Evolutionary conservation across 2,113 vertebrate genomes (phyloP).

Genomic region (Tylochromis polylepis): DNA sequence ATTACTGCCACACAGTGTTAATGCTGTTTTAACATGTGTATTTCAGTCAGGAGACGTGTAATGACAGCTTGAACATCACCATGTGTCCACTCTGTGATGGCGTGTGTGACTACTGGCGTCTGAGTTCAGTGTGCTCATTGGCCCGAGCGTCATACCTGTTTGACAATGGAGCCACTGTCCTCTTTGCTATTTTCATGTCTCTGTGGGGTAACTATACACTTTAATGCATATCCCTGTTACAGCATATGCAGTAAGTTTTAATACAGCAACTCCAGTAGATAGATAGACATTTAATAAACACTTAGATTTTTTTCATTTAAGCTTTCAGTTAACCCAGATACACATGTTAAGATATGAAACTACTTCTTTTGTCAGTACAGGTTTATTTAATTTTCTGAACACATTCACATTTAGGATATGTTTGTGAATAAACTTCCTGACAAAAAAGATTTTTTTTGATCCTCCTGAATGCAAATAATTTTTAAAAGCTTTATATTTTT

Average conservation of each 20-base stretch:
- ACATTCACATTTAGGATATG: neutral
- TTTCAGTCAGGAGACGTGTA: conserved; percentile 89
- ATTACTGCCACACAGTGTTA: neutral
- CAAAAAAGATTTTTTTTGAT: fast-evolving
- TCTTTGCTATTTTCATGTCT: conserved; percentile 97
- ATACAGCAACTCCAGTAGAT: neutral
- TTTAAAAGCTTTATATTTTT: fast-evolving
- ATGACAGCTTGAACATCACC: conserved; percentile 82
- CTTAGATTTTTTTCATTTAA: neutral
- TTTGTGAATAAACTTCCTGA: neutral
- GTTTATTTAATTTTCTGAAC: neutral
- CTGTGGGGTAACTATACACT: conserved; percentile 86
- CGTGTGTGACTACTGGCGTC: conserved; percentile 92
- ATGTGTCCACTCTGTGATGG: conserved; percentile 97
- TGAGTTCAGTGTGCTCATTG: conserved; percentile 85
- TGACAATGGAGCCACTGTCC: conserved; percentile 91
- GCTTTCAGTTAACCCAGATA: neutral
- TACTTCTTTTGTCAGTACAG: neutral
- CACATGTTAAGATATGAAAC: neutral
- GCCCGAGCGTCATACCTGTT: conserved; percentile 90
- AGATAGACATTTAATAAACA: neutral
- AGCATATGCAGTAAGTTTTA: neutral
- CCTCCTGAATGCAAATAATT: neutral
- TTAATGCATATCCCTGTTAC: neutral
- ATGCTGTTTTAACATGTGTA: neutral